Percentiles rank a stretch among this genome's conserved stretches.
phyloP scores from a whole-genome alignment of 1,140 invertebrate genomes.

The Heliconius nattereri region DNA sequence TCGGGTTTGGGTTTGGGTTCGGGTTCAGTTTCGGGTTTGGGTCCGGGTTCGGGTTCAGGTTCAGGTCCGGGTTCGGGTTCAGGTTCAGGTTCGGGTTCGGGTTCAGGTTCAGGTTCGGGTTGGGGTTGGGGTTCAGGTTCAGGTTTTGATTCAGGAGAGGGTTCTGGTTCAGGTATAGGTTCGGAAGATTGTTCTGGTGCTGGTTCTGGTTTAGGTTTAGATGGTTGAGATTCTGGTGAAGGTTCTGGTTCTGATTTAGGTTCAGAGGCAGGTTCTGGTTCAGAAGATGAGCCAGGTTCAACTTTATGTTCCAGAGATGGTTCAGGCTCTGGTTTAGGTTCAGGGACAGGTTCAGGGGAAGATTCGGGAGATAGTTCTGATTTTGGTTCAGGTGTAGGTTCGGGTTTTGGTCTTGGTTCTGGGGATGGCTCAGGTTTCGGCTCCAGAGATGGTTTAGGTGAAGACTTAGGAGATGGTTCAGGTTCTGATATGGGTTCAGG shows the following conservation, averaged over 20 bases:
- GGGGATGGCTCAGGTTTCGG: slow-evolving; percentile 54
- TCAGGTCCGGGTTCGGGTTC: slow-evolving; percentile 73
- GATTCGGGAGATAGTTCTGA: slow-evolving; percentile 56
- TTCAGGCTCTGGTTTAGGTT: slow-evolving; percentile 46
- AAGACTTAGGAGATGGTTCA: slow-evolving; percentile 63
- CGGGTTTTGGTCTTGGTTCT: slow-evolving; percentile 39
- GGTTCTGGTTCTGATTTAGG: slow-evolving; percentile 77
- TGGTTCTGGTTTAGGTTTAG: slow-evolving; percentile 62
- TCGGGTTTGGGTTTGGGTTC: slow-evolving; percentile 74
- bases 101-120: slow-evolving; percentile 73
- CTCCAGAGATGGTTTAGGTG: slow-evolving; percentile 74
- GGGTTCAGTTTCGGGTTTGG: slow-evolving; percentile 69
- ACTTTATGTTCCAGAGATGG: slow-evolving; percentile 73
- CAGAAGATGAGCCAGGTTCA: slow-evolving; percentile 76
- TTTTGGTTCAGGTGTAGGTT: slow-evolving; percentile 74
- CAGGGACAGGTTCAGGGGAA: slow-evolving; percentile 20
- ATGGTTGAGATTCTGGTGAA: slow-evolving; percentile 74
- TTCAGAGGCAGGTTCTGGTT: slow-evolving; percentile 76
- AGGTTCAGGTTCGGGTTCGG: slow-evolving; percentile 78
- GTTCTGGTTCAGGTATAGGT: slow-evolving; percentile 69
- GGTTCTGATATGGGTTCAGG: slow-evolving; percentile 46
- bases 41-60: slow-evolving; percentile 73
- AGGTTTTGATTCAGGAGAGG: slow-evolving; percentile 20
- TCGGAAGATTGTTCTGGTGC: slow-evolving; percentile 59
- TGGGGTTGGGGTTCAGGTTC: slow-evolving; percentile 70